Base-by-base conservation (phyloP, 2,888 invertebrate species). In the Cremastinae sp. region DNA sequence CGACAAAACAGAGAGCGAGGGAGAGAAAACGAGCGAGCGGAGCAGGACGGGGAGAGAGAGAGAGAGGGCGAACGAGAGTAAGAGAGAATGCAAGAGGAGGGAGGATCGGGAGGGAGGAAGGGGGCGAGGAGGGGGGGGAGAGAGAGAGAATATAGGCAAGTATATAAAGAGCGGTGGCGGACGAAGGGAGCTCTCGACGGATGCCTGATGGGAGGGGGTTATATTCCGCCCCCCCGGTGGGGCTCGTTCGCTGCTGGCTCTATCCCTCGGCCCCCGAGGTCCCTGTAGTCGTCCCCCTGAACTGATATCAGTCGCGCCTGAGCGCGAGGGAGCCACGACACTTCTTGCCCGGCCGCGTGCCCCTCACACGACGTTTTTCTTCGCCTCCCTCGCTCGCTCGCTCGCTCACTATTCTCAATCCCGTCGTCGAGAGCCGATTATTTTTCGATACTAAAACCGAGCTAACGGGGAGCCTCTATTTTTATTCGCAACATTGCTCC, bases 271-370 rank as follows among this genome's bases (percentile, higher is more conserved):
- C 81, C 82, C 82, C 82, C 86, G 84, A 82, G 84, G 86, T 83
- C 83, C 83, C 84, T 84, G 83, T 80, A 86, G 86, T 85, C 85
- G 83, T 84, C 84, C 88, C 85, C 87, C 85, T 84, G 85, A 85
- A 86, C 85, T 87, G 87, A 87, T 87, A 88, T 87, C 88, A 87
- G 87, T 87, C 88, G 87, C 84, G 84, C 84, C 84, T 86, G 84
- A 84, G 83, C 28, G 28, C 87, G 85, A 88, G 87, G 87, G 88
- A 87, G 88, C 84, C 82, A 82, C 79, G 79, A 82, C 81, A 83
- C 41, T 70, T 69, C 49, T 64, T 18, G 10, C 54, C 41, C 14
- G n/a, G 49, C 59, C 65, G 61, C 78, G 83, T 82, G 80, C 82
- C 82, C 81, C 80, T 71, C 58, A 66, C 47, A 66, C 79, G 18